Percentiles rank a stretch among this genome's conserved stretches.
Evolutionary conservation across 2,113 vertebrate species (phyloP).

Genomic region (Butorides virescens): DNA sequence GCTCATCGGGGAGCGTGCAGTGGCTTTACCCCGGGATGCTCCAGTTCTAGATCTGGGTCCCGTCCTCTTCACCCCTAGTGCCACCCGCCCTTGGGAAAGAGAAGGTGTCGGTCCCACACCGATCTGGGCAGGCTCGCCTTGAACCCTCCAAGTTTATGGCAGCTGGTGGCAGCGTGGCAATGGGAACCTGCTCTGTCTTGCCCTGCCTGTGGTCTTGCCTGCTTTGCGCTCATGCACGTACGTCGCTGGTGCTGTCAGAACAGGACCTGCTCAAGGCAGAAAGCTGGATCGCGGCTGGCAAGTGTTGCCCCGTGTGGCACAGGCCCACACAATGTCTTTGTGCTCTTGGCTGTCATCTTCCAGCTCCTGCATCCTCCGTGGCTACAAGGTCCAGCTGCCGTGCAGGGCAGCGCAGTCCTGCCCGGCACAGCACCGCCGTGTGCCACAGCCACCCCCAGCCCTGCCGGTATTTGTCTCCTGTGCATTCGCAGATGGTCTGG

Average conservation of each 20-base stretch:
- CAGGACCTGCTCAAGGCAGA: neutral
- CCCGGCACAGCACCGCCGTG: neutral
- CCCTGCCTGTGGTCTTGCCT: neutral
- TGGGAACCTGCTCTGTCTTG: neutral
- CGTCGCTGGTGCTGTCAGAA: neutral
- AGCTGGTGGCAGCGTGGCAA: accelerated
- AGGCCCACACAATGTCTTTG: neutral
- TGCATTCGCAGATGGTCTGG: neutral
- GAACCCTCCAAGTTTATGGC: neutral
- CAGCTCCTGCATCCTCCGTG: neutral
- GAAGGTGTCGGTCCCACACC: accelerated
- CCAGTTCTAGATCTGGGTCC: no score
- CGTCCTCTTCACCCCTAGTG: no score
- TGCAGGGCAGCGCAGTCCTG: neutral
- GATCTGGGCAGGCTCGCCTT: neutral
- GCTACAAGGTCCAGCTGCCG: neutral
- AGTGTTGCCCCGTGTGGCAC: neutral
- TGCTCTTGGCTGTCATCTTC: neutral
- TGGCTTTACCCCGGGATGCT: neutral
- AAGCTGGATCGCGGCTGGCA: neutral
- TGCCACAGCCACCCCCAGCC: neutral
- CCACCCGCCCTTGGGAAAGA: neutral
- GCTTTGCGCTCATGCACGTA: accelerated
- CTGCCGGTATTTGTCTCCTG: neutral
- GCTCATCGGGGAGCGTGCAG: accelerated